These are phyloP conservation scores for Chaetura pelagica DNA, from an alignment of 2,113 vertebrate genomes.

Conservation along the genomic window DNA sequence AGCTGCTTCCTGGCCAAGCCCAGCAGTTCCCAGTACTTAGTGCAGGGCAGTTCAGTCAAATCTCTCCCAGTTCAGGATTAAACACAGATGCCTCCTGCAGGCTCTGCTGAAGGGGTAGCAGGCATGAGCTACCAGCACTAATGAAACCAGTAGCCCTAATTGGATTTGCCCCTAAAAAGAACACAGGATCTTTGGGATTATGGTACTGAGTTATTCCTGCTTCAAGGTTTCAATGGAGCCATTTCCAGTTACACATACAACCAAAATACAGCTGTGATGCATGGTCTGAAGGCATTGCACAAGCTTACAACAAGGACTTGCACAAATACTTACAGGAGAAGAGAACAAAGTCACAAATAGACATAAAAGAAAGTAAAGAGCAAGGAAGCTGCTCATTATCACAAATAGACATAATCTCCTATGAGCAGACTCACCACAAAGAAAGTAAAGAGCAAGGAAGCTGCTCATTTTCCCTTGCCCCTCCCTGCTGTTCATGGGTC, in stretches of 20 bases:
- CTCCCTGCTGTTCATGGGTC: neutral
- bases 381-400: too few species aligned
- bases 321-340: neutral
- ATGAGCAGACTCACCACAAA: too few species aligned
- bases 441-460: too few species aligned
- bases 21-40: neutral
- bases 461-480: neutral
- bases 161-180: neutral
- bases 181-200: neutral
- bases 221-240: slow-evolving; percentile 20
- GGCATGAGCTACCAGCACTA: neutral
- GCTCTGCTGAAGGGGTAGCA: neutral
- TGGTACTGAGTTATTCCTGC: neutral
- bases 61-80: neutral
- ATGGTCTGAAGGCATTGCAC: too few species aligned
- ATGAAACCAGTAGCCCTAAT: neutral
- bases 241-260: neutral
- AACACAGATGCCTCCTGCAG: neutral
- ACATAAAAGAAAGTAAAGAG: too few species aligned
- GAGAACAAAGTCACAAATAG: neutral
- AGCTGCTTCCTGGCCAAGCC: neutral
- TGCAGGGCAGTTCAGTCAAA: neutral
- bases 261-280: neutral
- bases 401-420: neutral
- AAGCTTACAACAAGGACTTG: neutral